Base-by-base conservation (phyloP, 1,140 invertebrate genomes). In the Telenomus remus region DNA sequence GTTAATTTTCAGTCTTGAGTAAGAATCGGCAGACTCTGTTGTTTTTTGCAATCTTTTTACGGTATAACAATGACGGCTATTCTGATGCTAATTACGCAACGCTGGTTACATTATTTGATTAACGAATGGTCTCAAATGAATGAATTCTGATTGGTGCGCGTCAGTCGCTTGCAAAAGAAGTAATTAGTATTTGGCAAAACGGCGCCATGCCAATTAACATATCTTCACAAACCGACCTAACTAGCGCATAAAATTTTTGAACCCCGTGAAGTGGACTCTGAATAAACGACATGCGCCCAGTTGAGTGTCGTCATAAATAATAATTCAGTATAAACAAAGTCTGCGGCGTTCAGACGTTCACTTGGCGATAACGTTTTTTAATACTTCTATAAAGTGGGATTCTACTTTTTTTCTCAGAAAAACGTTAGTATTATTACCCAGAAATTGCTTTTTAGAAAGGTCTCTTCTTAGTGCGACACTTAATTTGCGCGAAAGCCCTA, bases 371-470 rank as follows among this genome's bases (percentile, higher is more conserved):
- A 50, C 37, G n/a, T 4, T 10, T 39, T 39, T 39, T 2, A 39
- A 9, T 4, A 39, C n/a, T 9, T 11, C n/a, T 11, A 39, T 11
- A 39, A 39, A 39, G 9, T 11, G n/a, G n/a, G 2, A 9, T 39
- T 11, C 9, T 11, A 39, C 5, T 39, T 4, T 39, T 39, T 11
- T 39, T 39, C 37, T 11, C 3, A 10, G 37, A 39, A 68, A 84
- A 81, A 84, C 83, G 80, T 85, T 84, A 84, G 78, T 82, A 79
- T 84, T 84, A 85, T 85, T 84, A 80, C 79, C 73, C 83, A 80
- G 80, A 75, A 46, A 54, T 37, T 78, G 72, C 57, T 27, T 6
- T n/a, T 68, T 57, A 64, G 81, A 76, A 76, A 64, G 65, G 78
- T 27, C 19, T 27, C 76, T 68, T 66, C 76, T 61, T 79, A 42